A percentile compares a stretch with the other conserved stretches of the same genome.
phyloP scores from a whole-genome alignment of 2,113 vertebrate species.

The Epinephelus cyanopodus region DNA sequence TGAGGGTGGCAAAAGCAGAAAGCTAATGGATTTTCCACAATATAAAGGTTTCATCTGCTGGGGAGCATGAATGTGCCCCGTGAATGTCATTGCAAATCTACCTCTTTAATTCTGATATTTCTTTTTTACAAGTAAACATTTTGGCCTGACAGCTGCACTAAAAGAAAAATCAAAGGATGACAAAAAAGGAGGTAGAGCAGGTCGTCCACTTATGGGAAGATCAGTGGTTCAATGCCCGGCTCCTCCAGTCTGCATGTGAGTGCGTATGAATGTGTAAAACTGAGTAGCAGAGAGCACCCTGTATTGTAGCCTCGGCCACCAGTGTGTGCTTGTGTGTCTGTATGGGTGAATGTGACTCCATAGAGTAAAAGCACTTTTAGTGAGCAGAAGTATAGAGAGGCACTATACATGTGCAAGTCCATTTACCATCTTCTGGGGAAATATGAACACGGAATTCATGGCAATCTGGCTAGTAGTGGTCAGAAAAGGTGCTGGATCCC shows the following conservation, averaged over 20 bases:
- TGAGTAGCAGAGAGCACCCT: no score
- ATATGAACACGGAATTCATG: not conserved
- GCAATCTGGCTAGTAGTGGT: not conserved
- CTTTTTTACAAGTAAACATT: not conserved
- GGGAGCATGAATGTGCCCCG: slow-evolving; percentile 18
- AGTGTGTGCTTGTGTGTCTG: no score
- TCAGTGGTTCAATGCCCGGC: no score
- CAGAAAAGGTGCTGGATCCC: not conserved
- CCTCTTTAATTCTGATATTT: not conserved
- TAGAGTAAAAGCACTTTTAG: no score
- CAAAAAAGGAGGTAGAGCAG: not conserved
- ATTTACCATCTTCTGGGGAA: not conserved
- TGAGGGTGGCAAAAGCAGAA: not conserved
- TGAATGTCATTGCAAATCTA: not conserved
- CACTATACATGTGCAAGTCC: no score
- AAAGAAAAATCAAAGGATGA: not conserved
- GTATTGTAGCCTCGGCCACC: no score
- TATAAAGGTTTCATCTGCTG: not conserved
- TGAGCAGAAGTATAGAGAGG: no score
- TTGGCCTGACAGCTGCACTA: not conserved
- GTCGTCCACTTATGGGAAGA: no score
- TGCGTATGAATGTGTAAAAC: no score
- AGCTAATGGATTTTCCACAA: slow-evolving; percentile 17
- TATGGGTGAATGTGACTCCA: no score
- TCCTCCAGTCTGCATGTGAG: no score